Percentiles rank a stretch among this genome's conserved stretches.
Evolutionary conservation across 2,113 vertebrate genomes (phyloP).

Genomic region (Meriones unguiculatus): DNA sequence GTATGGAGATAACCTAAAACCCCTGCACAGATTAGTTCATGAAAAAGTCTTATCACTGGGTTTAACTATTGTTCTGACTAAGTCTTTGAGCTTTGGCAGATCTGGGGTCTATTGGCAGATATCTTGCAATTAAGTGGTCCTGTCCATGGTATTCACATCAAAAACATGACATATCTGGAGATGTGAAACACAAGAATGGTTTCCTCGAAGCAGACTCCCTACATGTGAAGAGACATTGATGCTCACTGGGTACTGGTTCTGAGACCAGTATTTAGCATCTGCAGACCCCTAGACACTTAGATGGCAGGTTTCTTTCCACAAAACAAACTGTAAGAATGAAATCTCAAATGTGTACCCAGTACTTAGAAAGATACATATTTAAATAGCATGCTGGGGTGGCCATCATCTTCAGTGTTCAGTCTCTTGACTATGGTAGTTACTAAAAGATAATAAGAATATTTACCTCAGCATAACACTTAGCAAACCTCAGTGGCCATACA

Average conservation of each 20-base stretch:
- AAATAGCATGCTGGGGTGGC: background rate
- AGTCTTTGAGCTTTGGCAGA: background rate
- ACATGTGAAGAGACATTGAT: background rate
- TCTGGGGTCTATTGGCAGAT: background rate
- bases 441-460: background rate
- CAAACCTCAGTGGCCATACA: background rate
- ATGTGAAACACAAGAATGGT: background rate
- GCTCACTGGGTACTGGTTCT: background rate
- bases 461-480: background rate
- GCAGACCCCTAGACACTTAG: background rate
- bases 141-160: background rate
- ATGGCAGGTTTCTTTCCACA: background rate
- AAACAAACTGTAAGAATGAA: background rate
- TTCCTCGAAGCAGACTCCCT: background rate
- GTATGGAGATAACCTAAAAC: too few relatives aligned
- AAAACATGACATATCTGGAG: background rate
- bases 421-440: background rate
- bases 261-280: background rate
- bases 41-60: too few relatives aligned
- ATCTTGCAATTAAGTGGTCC: background rate
- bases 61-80: conserved; percentile 1
- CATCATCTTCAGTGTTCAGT: background rate
- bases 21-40: too few relatives aligned
- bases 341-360: background rate
- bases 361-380: background rate